Evolutionary conservation across 2,888 invertebrate genomes (phyloP), one percentile per base, ranked within the genome.

Genomic region (Noctuana brunneofusca): DNA sequence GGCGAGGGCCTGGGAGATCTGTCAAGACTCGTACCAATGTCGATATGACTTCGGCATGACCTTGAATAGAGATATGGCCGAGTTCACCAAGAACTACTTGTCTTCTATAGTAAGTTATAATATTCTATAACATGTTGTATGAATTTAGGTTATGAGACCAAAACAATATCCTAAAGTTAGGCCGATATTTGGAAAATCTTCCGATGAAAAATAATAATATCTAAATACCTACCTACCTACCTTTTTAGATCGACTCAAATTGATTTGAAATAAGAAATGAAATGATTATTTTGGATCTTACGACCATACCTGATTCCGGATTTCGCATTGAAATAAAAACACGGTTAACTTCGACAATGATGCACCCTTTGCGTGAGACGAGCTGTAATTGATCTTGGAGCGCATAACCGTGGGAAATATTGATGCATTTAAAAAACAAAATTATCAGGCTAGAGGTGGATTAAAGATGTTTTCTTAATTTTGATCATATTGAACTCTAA

Each of bases 11-110:
- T 86, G 92, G 50, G 94, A 95, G 55, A 84, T 96, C 11, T 98
- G 97, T 73, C 95, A 96, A 53, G 95, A 95, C 58, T 95, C 95
- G 0, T 96, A 96, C 80, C 97, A 97, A 76, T 98, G 98, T 82
- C 93, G 95, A 71, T 98, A 95, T 76, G 98, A 98, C 79, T 98
- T 95, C 77, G 95, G 96, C 0, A 95, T 97, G 93, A 96, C 96
- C 0, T 86, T 97, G 1, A 95, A 96, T 81, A 92, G 96, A 68
- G 97, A 97, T 71, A 92, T 97, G 92, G 98, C 98, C 0, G 96
- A 96, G 76, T 96, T 95, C 73, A 96, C 97, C 0, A 95, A 95
- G 79, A 96, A 96, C 76, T 97, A 97, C 79, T 95, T 96, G 74
- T 93, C 96, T 68, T 90, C 92, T 6, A 85, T 92, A 66, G 92